Evolutionary conservation across 2,797 vertebrate genomes (phyloP), one percentile per base, ranked within the genome.

Genomic region (Silurus lanzhouensis): DNA sequence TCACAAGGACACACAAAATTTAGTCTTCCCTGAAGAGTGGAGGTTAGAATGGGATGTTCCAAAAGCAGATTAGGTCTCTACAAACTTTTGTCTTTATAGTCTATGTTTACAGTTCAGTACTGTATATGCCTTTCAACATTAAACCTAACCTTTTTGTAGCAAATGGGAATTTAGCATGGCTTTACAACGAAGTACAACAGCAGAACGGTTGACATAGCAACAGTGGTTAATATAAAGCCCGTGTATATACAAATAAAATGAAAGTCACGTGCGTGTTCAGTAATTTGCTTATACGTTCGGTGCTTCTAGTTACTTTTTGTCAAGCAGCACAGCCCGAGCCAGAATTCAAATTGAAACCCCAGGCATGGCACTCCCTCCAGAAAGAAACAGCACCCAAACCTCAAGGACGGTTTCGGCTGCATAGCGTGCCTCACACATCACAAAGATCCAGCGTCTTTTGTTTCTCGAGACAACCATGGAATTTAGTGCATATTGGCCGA

Each of bases 391-490:
- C 48, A 7, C 60, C 72, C 38, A 44, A 44, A 58, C 22, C 22
- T 60, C 71, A 66, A 70, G 60, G 12, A 72, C 27, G 19, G 38
- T 70, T 85, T 85, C 4, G 9, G 15, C 80, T 70, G 57, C 46
- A 48, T 44, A 46, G 58, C 22, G 31, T 70, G 27, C 22, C 31
- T 61, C 64, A 60, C 55, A 72, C 15, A 55, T 17, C 13, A 52
- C 31, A 38, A 20, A 68, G 75, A 74, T 81, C 55, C 9, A 20
- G 15, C n/a, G 17, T 58, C 46, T 81, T 67, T 46, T 60, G 20
- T 68, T 67, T 55, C 52, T 57, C 20, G 20, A 61, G 58, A 44
- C 80, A 86, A 48, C 55, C 44, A 31, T n/a, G 48, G 61, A 58
- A 61, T 60, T 67, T 57, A 75, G 55, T 6, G 31, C 15, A 44